Conservation (phyloP, 1,140 invertebrate genomes). For the Grapholita molesta region DNA sequence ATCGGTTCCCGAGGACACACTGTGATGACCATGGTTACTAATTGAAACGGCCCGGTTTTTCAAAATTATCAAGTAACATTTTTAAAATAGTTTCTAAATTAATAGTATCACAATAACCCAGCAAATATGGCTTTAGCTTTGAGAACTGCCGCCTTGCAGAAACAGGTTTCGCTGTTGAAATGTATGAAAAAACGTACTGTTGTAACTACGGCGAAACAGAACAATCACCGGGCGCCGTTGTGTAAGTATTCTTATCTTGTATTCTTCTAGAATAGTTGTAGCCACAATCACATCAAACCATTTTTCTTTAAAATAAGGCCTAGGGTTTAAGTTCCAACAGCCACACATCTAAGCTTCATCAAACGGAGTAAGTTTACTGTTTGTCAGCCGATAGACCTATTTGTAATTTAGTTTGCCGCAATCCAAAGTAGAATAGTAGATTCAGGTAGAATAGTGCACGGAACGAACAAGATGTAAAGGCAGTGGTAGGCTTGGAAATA, state of each 20-base stretch:
- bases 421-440: too few species aligned
- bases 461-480: too few species aligned
- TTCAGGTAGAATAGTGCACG: too few species aligned
- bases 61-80: conserved; percentile 47
- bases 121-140: conserved; percentile 57
- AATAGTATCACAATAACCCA: conserved; percentile 20
- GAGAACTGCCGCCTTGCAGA: conserved; percentile 53
- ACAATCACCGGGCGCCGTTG: conserved; percentile 40
- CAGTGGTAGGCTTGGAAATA: too few species aligned
- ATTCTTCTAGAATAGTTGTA: neutral
- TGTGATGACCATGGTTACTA: conserved; percentile 57
- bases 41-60: conserved; percentile 29
- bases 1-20: conserved; percentile 38
- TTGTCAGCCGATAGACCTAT: too few species aligned
- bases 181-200: conserved; percentile 49
- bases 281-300: too few species aligned
- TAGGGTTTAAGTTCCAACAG: too few species aligned
- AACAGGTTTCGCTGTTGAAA: conserved; percentile 53
- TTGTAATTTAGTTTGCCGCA: too few species aligned
- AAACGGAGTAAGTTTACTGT: too few species aligned
- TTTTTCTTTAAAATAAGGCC: conserved; percentile 6
- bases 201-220: conserved; percentile 41
- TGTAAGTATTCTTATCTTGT: conserved; percentile 45
- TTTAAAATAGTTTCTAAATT: conserved; percentile 8
- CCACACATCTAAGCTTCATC: too few species aligned